Conservation (phyloP, 2,113 vertebrate genomes). For the Tragelaphus buxtoni region DNA sequence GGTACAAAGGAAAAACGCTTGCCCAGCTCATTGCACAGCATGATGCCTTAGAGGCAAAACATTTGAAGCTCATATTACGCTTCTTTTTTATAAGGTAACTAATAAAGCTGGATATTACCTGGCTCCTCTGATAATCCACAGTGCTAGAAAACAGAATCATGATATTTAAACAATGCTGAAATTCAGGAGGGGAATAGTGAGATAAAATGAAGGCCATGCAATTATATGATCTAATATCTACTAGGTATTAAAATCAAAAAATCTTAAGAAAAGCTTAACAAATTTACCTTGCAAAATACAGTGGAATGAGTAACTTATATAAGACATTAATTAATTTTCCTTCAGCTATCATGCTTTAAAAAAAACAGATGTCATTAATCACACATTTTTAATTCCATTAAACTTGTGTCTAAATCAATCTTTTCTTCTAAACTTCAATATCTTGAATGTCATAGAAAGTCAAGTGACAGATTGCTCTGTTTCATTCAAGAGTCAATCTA, state of each 20-base stretch:
- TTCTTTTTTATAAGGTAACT: not conserved
- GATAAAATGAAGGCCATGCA: not conserved
- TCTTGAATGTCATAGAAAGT: slow-evolving; percentile 86
- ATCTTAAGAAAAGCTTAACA: not conserved
- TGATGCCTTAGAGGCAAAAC: not conserved
- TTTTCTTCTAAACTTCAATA: slow-evolving; percentile 82
- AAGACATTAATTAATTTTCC: slow-evolving; percentile 64
- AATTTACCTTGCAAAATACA: slow-evolving; percentile 41
- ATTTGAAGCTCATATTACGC: not conserved
- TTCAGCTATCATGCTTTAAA: slow-evolving; percentile 67
- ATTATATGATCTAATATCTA: not conserved
- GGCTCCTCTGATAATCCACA: not conserved
- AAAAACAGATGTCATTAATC: slow-evolving; percentile 80
- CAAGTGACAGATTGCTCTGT: slow-evolving; percentile 85
- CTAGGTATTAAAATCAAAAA: not conserved
- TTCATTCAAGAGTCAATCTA: slow-evolving; percentile 81
- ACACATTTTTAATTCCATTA: slow-evolving; percentile 79
- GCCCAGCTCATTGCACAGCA: not conserved
- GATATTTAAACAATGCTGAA: slow-evolving; percentile 24
- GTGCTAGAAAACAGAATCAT: not conserved
- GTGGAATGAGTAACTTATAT: slow-evolving; percentile 56
- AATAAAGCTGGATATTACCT: not conserved
- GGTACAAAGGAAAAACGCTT: not conserved
- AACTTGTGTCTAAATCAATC: slow-evolving; percentile 82
- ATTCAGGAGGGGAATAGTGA: not conserved